Evolutionary conservation across 2,113 vertebrate genomes (phyloP), one percentile per base, ranked within the genome.

Genomic region (Pseudorhombus dupliciocellatus): DNA sequence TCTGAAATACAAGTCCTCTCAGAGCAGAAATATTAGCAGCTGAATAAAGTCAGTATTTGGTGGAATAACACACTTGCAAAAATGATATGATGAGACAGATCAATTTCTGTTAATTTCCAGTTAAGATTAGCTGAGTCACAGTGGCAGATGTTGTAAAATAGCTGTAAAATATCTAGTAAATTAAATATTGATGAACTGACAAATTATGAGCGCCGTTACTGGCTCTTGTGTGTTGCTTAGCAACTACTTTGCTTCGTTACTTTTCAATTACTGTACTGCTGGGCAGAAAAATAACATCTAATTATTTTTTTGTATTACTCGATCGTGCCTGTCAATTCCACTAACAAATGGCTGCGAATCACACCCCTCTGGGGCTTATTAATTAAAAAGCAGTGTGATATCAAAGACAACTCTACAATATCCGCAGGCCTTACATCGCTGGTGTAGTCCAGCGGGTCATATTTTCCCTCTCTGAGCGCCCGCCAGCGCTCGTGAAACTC

Each of bases 401-500:
- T 79, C 55, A 75, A 59, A 73, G 20, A 70, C 37, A 67, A 52
- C 46, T 15, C 21, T 34, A 55, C 42, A 40, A 58, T 70, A n/a
- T 58, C 42, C 42, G 4, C 11, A 2, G 24, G 55, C 22, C 81
- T 88, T 81, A 93, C 90, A 64, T 87, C 54, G 58, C 89, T 87
- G 10, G 71, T 90, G 37, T 90, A 93, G 86, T 93, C 90, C 80
- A 94, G 67, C 2, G 89, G 90, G 68, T 87, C 88, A 14, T 93
- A 88, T 92, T 95, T 94, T 85, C 92, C 94, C 88, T 94, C 91
- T 75, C 88, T 83, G 16, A 92, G 81, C 60, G 88, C 65, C 46
- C 93, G 92, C 89, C 90, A 92, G 58, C 57, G 80, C 77, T 92
- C 91, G 30, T 87, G 87, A 87, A 95, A 93, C 66, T 92, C 88